Base-by-base conservation (phyloP, 2,888 invertebrate species). In the Andrena camellia region DNA sequence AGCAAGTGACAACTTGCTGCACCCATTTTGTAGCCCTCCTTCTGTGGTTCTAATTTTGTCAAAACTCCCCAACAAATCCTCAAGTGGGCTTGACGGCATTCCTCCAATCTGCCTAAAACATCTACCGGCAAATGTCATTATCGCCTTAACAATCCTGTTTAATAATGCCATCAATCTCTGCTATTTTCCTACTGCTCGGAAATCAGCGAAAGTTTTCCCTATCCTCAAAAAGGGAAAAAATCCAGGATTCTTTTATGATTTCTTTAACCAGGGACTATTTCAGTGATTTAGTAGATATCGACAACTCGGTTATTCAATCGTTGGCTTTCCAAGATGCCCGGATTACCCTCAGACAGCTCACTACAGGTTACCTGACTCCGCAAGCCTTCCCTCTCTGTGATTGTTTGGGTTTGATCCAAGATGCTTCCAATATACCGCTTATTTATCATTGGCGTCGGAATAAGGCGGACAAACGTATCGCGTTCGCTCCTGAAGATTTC, bases 281-380 rank as follows among this genome's bases (percentile, higher is more conserved):
- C 2, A 33, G 33, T 8, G 2, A 8, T 2, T 8, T 33, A 2
- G 0, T 33, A 8, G 0, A 8, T 33, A 8, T 33, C 0, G 8
- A 33, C 8, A 33, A 33, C 8, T 0, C 8, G 7, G 0, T 33
- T 8, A 33, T 33, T 0, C 33, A 33, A 2, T 33, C 33, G 1
- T 8, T 33, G 8, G 33, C 33, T 0, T 33, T 33, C 8, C 33
- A 33, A 4, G 33, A 33, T 8, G 2, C 8, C 8, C 33, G 1
- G 8, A 2, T 0, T 8, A 33, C 33, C 0, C 33, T 0, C 0
- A 33, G 33, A 8, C 33, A 2, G 0, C 33, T 33, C 2, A 8
- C 1, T 0, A 2, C 33, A 1, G 33, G 33, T 8, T 33, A 33
- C 0, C 2, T 33, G 33, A 33, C 33, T 2, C 33, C 33, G 33